A percentile compares a stretch with the other conserved stretches of the same genome.
These are phyloP conservation scores for Donacobius atricapilla DNA, from an alignment of 2,113 vertebrate species.

Conservation along the genomic window DNA sequence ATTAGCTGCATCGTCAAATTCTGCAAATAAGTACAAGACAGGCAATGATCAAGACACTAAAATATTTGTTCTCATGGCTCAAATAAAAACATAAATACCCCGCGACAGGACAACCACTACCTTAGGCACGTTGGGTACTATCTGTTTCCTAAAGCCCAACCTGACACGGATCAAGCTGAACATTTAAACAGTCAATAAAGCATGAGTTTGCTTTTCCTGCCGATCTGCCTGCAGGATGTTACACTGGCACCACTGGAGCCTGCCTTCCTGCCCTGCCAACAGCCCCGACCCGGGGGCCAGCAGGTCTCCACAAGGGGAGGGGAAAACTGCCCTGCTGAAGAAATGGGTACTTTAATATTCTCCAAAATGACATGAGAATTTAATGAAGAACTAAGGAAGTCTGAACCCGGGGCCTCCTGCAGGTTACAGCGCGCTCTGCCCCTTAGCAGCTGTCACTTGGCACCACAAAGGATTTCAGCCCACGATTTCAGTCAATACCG, in stretches of 20 bases:
- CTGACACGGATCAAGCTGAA: rapidly evolving
- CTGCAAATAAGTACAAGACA: conserved; percentile 62
- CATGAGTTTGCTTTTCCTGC: rapidly evolving
- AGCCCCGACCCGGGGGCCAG: rapidly evolving
- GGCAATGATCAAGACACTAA: neutral
- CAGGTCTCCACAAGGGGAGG: neutral
- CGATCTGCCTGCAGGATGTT: neutral
- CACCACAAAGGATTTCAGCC: rapidly evolving
- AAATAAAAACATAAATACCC: neutral
- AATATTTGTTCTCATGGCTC: neutral
- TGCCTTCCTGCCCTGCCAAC: neutral
- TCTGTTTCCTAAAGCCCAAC: neutral
- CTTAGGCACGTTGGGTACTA: rapidly evolving
- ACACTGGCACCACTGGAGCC: neutral
- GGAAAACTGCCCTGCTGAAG: neutral
- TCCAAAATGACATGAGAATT: neutral
- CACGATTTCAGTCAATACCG: neutral
- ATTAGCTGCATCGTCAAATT: conserved; percentile 85
- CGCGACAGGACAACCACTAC: neutral
- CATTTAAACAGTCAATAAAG: neutral
- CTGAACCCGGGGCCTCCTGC: neutral
- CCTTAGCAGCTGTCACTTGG: neutral
- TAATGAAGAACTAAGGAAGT: neutral
- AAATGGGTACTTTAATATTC: neutral
- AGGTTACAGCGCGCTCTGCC: neutral